phyloP scores from a whole-genome alignment of 2,113 vertebrate species.

The Heptranchias perlo region DNA sequence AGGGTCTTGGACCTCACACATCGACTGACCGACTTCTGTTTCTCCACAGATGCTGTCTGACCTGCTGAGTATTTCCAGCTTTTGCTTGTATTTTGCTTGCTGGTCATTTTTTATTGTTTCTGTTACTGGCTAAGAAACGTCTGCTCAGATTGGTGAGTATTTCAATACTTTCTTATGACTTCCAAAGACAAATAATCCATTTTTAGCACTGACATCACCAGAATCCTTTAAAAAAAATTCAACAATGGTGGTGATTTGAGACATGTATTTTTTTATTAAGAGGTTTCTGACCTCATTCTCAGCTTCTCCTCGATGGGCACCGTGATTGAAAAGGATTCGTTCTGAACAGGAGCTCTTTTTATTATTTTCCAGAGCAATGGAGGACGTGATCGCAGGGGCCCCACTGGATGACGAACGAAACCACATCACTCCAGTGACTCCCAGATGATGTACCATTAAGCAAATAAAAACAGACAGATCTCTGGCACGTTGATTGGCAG shows the following conservation, averaged over 20 bases:
- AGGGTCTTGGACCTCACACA: neutral
- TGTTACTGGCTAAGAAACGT: neutral
- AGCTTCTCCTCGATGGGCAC: neutral
- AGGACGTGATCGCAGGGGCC: neutral
- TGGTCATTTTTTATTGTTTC: neutral
- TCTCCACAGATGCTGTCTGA: neutral
- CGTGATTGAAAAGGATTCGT: neutral
- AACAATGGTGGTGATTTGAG: too few species aligned
- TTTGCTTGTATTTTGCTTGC: neutral
- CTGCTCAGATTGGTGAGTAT: too few species aligned
- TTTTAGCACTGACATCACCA: neutral
- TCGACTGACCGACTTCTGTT: neutral
- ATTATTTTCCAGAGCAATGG: neutral
- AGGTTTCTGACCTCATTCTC: neutral
- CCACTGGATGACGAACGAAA: neutral
- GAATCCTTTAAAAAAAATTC: neutral
- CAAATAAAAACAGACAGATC: slow-evolving; percentile 18
- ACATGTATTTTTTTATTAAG: too few species aligned
- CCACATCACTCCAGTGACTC: neutral
- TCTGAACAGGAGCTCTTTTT: neutral
- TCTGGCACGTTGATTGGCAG: neutral
- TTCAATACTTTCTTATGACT: neutral
- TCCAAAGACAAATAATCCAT: neutral
- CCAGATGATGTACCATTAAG: slow-evolving; percentile 11
- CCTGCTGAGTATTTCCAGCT: neutral